These are phyloP conservation scores for Heliocidaris tuberculata DNA, from an alignment of 35 echinoderm and acorn worm species.

Conservation along the genomic window DNA sequence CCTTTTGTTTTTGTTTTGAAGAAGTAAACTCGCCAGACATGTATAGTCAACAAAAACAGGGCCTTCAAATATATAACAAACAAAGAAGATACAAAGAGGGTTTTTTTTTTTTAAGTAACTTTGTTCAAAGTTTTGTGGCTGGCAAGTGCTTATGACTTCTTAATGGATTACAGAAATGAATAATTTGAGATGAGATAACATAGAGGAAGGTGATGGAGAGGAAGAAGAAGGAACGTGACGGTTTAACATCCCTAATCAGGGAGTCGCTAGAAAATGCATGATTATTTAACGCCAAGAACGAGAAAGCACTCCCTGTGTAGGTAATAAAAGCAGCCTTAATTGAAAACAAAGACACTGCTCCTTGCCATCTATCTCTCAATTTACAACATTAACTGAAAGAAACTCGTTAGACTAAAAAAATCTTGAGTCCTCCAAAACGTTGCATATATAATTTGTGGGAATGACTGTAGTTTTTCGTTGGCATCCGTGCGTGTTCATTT, in stretches of 20 bases:
- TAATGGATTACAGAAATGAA: conserved; percentile 37
- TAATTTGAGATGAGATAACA: background rate
- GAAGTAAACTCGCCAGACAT: too few relatives aligned
- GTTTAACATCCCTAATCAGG: conserved; percentile 23
- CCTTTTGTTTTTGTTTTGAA: too few relatives aligned
- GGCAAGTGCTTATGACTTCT: background rate
- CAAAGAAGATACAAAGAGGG: background rate
- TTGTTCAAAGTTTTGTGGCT: background rate
- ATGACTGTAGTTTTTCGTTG: background rate
- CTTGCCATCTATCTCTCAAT: conserved; percentile 4
- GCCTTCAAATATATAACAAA: background rate
- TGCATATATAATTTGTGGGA: conserved; percentile 22
- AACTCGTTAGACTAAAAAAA: conserved; percentile 9
- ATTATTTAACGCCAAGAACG: conserved; percentile 34
- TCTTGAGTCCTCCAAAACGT: conserved; percentile 9
- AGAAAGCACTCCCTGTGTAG: background rate
- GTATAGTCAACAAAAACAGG: background rate
- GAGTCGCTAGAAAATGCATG: background rate
- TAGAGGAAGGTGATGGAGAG: background rate
- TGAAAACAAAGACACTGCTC: conserved; percentile 27
- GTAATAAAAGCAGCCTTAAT: conserved; percentile 35
- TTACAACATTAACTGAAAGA: conserved; percentile 13
- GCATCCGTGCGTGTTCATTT: background rate
- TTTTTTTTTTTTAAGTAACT: background rate
- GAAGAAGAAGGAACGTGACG: background rate